Evolutionary conservation across 2,797 vertebrate genomes (phyloP).

Genomic region (Taenioides sp.): DNA sequence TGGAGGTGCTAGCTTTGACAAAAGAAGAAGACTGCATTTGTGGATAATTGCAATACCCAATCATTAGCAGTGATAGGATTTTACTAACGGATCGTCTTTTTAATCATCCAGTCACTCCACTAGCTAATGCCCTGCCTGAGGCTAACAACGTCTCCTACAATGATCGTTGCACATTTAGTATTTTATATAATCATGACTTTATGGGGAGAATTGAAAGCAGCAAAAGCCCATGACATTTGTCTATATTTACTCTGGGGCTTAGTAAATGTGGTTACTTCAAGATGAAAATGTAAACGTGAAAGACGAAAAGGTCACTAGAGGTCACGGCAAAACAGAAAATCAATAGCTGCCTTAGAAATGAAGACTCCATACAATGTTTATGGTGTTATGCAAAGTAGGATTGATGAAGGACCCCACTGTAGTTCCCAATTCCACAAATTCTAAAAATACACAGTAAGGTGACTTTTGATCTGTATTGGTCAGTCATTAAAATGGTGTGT

Average conservation of each 20-base stretch:
- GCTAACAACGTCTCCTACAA: conserved; percentile 14
- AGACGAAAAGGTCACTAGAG: conserved; percentile 3
- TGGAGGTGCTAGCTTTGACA: conserved; percentile 11
- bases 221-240: not conserved
- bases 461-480: not conserved
- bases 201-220: not conserved
- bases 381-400: not conserved
- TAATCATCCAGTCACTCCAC: conserved; percentile 54
- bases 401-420: not conserved
- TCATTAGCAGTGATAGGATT: conserved; percentile 21
- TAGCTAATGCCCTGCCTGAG: conserved; percentile 55
- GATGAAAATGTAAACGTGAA: not conserved
- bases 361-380: conserved; percentile 1
- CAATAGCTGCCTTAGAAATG: not conserved
- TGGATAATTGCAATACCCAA: conserved; percentile 23
- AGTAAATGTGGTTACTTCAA: not conserved
- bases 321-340: not conserved
- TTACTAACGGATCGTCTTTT: conserved; percentile 41
- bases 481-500: not conserved
- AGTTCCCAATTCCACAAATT: not conserved
- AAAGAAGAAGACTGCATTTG: conserved; percentile 15
- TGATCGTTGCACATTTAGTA: not conserved
- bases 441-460: not conserved
- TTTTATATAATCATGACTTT: conserved; percentile 4
- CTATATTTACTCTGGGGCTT: not conserved